Conservation (phyloP, 2,888 invertebrate species). For the Polyploca ridens region DNA sequence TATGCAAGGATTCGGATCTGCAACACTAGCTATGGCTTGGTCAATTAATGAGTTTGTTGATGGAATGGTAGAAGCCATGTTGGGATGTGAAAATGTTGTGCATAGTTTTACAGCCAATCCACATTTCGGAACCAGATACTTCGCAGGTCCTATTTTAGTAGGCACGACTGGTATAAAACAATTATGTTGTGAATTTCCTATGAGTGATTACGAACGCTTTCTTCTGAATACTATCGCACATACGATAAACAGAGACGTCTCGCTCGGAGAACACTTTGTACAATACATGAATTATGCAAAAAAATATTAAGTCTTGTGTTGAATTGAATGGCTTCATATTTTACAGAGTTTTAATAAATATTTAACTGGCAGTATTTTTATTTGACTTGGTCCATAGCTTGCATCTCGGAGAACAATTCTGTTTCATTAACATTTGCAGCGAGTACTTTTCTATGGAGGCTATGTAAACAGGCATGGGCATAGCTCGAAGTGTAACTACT, state of each 20-base stretch:
- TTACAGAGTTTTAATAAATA: slow-evolving; percentile 37
- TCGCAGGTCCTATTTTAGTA: slow-evolving; percentile 59
- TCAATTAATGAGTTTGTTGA: slow-evolving; percentile 62
- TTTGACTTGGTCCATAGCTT: neutral
- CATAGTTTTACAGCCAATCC: slow-evolving; percentile 61
- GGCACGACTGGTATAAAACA: slow-evolving; percentile 54
- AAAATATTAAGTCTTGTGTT: slow-evolving; percentile 11
- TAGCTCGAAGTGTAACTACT: too few species aligned
- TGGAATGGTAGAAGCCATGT: slow-evolving; percentile 53
- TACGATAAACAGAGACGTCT: slow-evolving; percentile 53
- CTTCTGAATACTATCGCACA: slow-evolving; percentile 49
- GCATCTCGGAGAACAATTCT: too few species aligned
- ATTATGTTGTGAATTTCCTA: slow-evolving; percentile 45
- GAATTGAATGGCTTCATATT: slow-evolving; percentile 20
- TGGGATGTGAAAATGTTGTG: slow-evolving; percentile 49
- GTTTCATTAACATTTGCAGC: neutral
- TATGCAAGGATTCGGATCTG: slow-evolving; percentile 55
- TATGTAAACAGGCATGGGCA: too few species aligned
- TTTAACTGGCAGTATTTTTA: slow-evolving; percentile 19
- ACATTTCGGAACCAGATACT: slow-evolving; percentile 63
- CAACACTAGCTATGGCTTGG: slow-evolving; percentile 60
- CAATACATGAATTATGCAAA: slow-evolving; percentile 38
- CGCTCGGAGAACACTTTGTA: slow-evolving; percentile 58
- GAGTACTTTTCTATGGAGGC: neutral
- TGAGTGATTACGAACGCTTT: slow-evolving; percentile 54